phyloP scores from a whole-genome alignment of 2,113 vertebrate genomes.

The Notothenia coriiceps region DNA sequence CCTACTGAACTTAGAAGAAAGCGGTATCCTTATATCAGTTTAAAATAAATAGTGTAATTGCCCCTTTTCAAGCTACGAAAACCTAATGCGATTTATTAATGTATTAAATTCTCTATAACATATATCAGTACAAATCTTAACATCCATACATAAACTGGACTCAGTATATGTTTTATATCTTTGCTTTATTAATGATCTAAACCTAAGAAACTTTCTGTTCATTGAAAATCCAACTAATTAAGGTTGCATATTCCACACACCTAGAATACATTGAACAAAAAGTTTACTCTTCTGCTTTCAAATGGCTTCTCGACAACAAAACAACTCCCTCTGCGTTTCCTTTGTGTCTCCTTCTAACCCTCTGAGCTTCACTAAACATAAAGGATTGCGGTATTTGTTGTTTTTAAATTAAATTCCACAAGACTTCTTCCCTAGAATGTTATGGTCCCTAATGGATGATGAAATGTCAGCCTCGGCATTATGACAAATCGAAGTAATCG shows the following conservation, averaged over 20 bases:
- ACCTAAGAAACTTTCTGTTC: background rate
- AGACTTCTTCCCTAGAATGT: slow-evolving; percentile 58
- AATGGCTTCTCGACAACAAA: background rate
- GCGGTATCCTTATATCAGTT: no score
- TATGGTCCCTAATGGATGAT: slow-evolving; percentile 64
- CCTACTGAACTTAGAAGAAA: no score
- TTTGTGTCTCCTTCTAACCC: slow-evolving; percentile 22
- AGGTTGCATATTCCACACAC: background rate
- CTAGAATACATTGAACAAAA: background rate
- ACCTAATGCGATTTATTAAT: background rate
- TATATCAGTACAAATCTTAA: background rate
- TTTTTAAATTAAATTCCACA: slow-evolving; percentile 73
- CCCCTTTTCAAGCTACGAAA: background rate
- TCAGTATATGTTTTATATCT: background rate
- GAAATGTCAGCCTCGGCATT: slow-evolving; percentile 76
- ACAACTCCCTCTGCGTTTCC: slow-evolving; percentile 11
- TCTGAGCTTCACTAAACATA: slow-evolving; percentile 52
- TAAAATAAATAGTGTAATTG: background rate
- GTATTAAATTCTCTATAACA: background rate
- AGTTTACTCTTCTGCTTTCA: slow-evolving; percentile 10
- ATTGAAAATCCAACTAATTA: background rate
- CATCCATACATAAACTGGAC: background rate
- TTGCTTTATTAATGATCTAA: background rate
- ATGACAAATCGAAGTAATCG: slow-evolving; percentile 74
- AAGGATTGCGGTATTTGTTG: slow-evolving; percentile 53